phyloP scores from a whole-genome alignment of 2,888 invertebrate species.

The Diplolepis rosae region DNA sequence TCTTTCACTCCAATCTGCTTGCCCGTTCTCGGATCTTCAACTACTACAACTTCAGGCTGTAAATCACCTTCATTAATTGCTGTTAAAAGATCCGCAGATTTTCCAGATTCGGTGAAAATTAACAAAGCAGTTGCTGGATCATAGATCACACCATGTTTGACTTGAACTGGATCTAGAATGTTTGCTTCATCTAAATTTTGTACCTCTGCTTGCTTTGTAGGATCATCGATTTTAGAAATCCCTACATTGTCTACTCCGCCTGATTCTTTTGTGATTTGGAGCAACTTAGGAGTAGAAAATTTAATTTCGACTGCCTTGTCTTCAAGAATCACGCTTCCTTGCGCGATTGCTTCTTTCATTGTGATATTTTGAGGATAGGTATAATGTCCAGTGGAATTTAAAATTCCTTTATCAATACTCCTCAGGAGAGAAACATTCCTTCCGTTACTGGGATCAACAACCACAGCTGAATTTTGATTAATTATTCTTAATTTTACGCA shows the following conservation, averaged over 20 bases:
- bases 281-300: conserved; percentile 77
- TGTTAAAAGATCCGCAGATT: conserved; percentile 82
- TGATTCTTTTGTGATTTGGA: conserved; percentile 83
- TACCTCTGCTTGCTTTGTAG: conserved; percentile 73
- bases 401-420: conserved; percentile 85
- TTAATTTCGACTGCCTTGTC: conserved; percentile 73
- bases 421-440: conserved; percentile 81
- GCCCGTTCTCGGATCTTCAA: conserved; percentile 82
- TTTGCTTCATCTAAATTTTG: conserved; percentile 73
- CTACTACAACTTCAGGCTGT: conserved; percentile 80
- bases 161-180: conserved; percentile 81
- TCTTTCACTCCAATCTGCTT: conserved; percentile 81
- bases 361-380: conserved; percentile 77
- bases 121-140: conserved; percentile 86
- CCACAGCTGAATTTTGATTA: conserved; percentile 87
- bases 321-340: conserved; percentile 79
- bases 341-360: conserved; percentile 84
- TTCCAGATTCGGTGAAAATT: conserved; percentile 82
- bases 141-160: conserved; percentile 83
- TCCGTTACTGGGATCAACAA: conserved; percentile 85
- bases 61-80: conserved; percentile 87
- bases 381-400: conserved; percentile 88
- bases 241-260: conserved; percentile 84
- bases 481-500: conserved; percentile 90
- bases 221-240: conserved; percentile 77